Base-by-base conservation (phyloP, 1,140 invertebrate species). In the Achatina immaculata region DNA sequence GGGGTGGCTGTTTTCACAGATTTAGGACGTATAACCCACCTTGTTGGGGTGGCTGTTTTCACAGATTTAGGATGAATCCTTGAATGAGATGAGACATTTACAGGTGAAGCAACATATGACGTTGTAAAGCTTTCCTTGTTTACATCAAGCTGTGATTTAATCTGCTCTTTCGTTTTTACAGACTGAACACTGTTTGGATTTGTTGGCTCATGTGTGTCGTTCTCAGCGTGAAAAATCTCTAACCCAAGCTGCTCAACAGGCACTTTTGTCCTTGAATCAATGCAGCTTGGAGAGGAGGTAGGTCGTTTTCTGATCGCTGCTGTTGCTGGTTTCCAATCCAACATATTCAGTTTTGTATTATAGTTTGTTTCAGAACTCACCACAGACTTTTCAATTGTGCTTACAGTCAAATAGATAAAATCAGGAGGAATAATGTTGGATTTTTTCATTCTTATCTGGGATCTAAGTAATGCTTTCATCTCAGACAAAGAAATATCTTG, bases 361-460 rank as follows among this genome's bases (percentile, higher is more conserved):
- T 31, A 76, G 78, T 83, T 86, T 21, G 85, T 86, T 85, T 87
- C 86, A 36, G 82, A 83, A 3, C 81, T 83, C 68, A 85, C 85
- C 85, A 89, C 83, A 14, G 86, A 85, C 62, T 85, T 85, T 69
- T 90, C 88, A 58, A 90, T 90, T 74, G 90, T 88, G 83, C 87
- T 89, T 0, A 90, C 85, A 31, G 89, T 89, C 14, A 90, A 73
- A 79, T 90, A 90, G 28, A 91, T 88, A 84, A 91, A 91, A 76
- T 90, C 88, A 28, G 90, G 90, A n/a, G 90, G 89, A 14, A 88
- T 82, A 73, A 86, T 78, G 76, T 82, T 88, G 45, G 89, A 88
- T 42, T 83, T 80, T 81, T 86, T 87, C 85, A 88, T 88, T 38
- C 89, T 84, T 62, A 91, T 91, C 83, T 91, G 90, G 48, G 89